phyloP scores from a whole-genome alignment of 2,797 vertebrate species.

The Xenopus petersii region DNA sequence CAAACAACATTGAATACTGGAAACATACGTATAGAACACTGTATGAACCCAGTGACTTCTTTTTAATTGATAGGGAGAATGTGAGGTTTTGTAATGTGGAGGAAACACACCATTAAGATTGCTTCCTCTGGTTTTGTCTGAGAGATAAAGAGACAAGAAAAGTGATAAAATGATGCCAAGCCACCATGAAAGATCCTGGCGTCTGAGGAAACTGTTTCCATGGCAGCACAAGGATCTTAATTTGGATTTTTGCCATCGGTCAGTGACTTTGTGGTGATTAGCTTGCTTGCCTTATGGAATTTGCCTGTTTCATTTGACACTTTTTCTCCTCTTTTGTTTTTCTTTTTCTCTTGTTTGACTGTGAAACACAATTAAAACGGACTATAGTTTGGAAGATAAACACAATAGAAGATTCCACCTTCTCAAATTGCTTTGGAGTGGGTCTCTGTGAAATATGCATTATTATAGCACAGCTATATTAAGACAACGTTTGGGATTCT shows the following conservation, averaged over 20 bases:
- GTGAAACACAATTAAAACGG: not conserved
- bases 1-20: not conserved
- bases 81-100: slow-evolving; percentile 25
- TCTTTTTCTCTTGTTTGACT: not conserved
- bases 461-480: too few species aligned
- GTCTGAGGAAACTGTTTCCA: slow-evolving; percentile 47
- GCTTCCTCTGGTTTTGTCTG: slow-evolving; percentile 52
- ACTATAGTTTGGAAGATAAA: too few species aligned
- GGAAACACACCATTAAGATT: slow-evolving; percentile 45
- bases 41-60: slow-evolving; percentile 5
- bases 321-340: not conserved
- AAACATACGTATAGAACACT: not conserved
- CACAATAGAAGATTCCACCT: too few species aligned
- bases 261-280: slow-evolving; percentile 43
- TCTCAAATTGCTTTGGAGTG: too few species aligned
- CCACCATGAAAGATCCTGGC: slow-evolving; percentile 43
- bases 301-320: slow-evolving; percentile 27
- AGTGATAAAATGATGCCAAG: slow-evolving; percentile 47
- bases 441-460: too few species aligned
- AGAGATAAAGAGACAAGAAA: slow-evolving; percentile 51
- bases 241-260: slow-evolving; percentile 50
- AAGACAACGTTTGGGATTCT: too few species aligned
- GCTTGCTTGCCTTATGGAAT: slow-evolving; percentile 39
- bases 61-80: slow-evolving; percentile 39
- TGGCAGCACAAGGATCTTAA: slow-evolving; percentile 40